phyloP scores from a whole-genome alignment of 2,888 invertebrate species.

The Spisula solida region DNA sequence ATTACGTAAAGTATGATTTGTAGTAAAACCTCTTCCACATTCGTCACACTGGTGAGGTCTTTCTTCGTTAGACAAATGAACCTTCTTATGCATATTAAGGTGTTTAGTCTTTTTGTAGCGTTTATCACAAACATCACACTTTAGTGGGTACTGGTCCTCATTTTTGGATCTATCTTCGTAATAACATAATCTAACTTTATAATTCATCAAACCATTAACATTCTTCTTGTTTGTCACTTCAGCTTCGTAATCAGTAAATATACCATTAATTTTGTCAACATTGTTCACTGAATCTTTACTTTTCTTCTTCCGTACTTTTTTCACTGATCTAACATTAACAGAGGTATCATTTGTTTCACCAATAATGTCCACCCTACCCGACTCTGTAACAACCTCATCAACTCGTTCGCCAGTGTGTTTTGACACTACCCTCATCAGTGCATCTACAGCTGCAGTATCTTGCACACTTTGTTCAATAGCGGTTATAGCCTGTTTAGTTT shows the following conservation, averaged over 20 bases:
- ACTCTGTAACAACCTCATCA: not conserved
- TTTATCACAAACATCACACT: conserved; percentile 42
- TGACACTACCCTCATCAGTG: not conserved
- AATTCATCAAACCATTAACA: conserved; percentile 13
- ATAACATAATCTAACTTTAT: conserved; percentile 41
- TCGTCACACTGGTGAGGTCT: conserved; percentile 48
- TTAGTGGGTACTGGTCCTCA: conserved; percentile 18
- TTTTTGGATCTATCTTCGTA: conserved; percentile 45
- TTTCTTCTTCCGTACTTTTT: not conserved
- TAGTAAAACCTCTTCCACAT: conserved; percentile 60
- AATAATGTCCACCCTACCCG: no score
- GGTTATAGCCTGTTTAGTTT: not conserved
- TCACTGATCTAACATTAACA: not conserved
- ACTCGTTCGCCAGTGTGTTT: not conserved
- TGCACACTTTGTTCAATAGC: not conserved
- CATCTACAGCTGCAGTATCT: not conserved
- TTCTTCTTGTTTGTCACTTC: not conserved
- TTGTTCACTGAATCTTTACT: not conserved
- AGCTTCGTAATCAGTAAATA: conserved; percentile 23
- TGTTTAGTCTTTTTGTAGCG: conserved; percentile 32
- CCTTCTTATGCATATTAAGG: conserved; percentile 51
- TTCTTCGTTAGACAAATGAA: conserved; percentile 49
- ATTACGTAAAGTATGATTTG: not conserved
- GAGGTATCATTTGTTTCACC: not conserved
- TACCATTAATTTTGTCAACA: conserved; percentile 37